Base-by-base conservation (phyloP, 2,888 invertebrate species). In the Hermodice carunculata region DNA sequence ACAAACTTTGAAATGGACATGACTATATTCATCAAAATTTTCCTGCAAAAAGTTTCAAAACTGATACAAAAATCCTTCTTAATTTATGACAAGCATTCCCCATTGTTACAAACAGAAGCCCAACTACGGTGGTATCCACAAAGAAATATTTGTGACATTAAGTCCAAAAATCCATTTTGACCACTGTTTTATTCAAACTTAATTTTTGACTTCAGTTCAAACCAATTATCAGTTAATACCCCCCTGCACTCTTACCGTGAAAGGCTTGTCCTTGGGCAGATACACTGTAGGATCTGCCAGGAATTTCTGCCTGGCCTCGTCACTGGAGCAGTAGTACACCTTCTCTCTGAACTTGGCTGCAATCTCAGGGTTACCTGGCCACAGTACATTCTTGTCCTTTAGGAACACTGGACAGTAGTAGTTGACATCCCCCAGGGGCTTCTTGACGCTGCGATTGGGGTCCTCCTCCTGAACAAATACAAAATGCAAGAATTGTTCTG, bases 351-450 rank as follows among this genome's bases (percentile, higher is more conserved):
- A 86, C 59, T 80, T 81, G 34, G 81, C 78, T 3, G 83, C 78
- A 24, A 78, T 67, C 64, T 86, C 86, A 26, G 84, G 82, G 67
- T 84, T 85, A 24, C 86, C 86, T 1, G 86, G 85, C 62, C 77
- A 80, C 54, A 86, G 74, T 4, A 85, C 78, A 53, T 74, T 70
- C 46, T 74, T 78, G 53, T 85, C 83, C 48, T 80, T 79, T 37
- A 86, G 76, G 22, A 78, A 69, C 11, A 86, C 86, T 4, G 86
- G 86, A 71, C 86, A 86, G 75, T 81, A 86, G 70, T 83, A 78
- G 64, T 79, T 83, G n/a, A 79, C 78, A 69, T 86, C 86, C 17
- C 86, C 86, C 8, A 86, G 71, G 0, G 76, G 79, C 68, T 84
- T 86, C 74, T 83, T 85, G 61, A 78, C 75, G 64, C 72, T 78